These are phyloP conservation scores for Characodon lateralis DNA, from an alignment of 2,797 vertebrate genomes.

Conservation along the genomic window DNA sequence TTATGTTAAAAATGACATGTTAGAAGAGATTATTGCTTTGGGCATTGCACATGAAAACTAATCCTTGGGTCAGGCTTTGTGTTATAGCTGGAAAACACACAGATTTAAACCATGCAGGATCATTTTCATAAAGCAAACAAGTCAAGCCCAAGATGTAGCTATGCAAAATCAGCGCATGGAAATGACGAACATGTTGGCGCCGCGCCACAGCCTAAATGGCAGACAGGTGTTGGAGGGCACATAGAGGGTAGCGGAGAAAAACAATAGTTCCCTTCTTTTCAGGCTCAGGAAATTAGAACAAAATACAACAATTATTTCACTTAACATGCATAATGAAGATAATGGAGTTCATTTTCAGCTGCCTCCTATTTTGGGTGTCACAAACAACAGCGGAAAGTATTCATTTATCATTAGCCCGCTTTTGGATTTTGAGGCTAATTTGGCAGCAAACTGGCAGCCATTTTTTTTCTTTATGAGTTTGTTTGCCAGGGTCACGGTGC, in stretches of 20 bases:
- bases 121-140: conserved; percentile 67
- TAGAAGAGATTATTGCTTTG: conserved; percentile 62
- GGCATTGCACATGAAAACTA: conserved; percentile 37
- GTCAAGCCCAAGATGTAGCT: conserved; percentile 46
- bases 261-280: conserved; percentile 50
- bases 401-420: conserved; percentile 49
- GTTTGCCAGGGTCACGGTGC: conserved; percentile 60
- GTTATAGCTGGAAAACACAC: conserved; percentile 56
- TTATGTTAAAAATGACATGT: conserved; percentile 55
- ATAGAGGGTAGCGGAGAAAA: conserved; percentile 41
- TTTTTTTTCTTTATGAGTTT: conserved; percentile 55
- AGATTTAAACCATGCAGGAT: conserved; percentile 48
- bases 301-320: conserved; percentile 74
- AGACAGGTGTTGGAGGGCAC: conserved; percentile 77
- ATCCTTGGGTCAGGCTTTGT: conserved; percentile 26
- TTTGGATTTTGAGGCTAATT: conserved; percentile 53
- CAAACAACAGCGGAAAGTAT: conserved; percentile 57
- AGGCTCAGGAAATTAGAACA: conserved; percentile 61
- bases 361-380: conserved; percentile 56
- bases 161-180: conserved; percentile 52
- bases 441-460: conserved; percentile 16
- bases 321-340: conserved; percentile 72
- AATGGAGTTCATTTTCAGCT: conserved; percentile 70
- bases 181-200: conserved; percentile 68
- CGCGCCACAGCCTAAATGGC: conserved; percentile 67